These are phyloP conservation scores for Balaeniceps rex DNA, from an alignment of 2,113 vertebrate species.

Conservation along the genomic window DNA sequence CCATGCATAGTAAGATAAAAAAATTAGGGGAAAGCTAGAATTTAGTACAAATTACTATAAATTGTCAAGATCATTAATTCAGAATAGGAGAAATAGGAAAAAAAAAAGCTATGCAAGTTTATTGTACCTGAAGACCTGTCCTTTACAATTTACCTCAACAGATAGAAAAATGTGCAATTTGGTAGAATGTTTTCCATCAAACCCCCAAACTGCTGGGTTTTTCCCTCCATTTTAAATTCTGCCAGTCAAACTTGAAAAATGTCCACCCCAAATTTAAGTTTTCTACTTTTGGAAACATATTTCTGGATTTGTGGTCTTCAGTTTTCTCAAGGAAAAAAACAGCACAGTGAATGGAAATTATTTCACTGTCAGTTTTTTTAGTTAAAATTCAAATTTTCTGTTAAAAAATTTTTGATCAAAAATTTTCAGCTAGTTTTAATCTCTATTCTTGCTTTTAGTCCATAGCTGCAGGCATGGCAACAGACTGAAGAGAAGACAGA, in stretches of 20 bases:
- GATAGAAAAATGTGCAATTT: not conserved
- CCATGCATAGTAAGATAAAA: not conserved
- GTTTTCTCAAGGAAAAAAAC: not conserved
- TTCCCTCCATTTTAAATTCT: not conserved
- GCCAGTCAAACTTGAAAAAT: not conserved
- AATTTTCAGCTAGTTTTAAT: not conserved
- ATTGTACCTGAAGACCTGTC: not conserved
- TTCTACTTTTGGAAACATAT: not conserved
- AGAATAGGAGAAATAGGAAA: not conserved
- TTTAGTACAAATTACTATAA: not conserved
- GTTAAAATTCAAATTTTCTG: not conserved
- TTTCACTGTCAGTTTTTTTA: not conserved
- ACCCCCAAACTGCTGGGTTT: not conserved
- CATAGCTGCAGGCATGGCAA: not conserved
- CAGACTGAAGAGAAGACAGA: not conserved
- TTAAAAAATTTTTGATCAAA: not conserved
- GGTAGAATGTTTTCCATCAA: not conserved
- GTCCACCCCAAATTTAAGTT: not conserved
- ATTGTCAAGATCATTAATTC: not conserved
- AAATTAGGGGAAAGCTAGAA: not conserved
- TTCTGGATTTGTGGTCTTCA: not conserved
- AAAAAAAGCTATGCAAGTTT: not conserved
- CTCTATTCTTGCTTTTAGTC: not conserved
- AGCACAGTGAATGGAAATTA: not conserved
- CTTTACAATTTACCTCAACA: not conserved